Base-by-base conservation (phyloP, 2,113 vertebrate species). In the Tretioscincus oriximinensis region DNA sequence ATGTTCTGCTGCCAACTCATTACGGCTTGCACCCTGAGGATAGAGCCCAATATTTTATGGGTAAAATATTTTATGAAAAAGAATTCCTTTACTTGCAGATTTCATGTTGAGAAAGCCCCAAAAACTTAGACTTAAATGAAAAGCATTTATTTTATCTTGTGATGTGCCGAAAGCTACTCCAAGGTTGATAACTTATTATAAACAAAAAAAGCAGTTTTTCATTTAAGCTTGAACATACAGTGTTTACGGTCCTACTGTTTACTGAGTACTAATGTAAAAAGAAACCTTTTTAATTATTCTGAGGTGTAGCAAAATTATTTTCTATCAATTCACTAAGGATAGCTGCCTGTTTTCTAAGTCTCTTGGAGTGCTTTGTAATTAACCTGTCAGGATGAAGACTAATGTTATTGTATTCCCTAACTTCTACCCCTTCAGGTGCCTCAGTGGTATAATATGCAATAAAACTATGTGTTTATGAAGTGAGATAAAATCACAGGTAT, bases 231-330 rank as follows among this genome's bases (percentile, higher is more conserved):
- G 65, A 64, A 76, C 64, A 49, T 82, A 28, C 7, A 58, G 0
- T 84, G 70, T 80, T 7, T 68, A 31, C n/a, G 87, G 9, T 82
- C 28, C 9, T 82, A 80, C 49, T 86, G 10, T 65, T 51, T 87
- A 88, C 22, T 86, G 73, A 41, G 80, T 41, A 68, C 73, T 64
- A 35, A 78, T 66, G 76, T 84, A 14, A 87, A 92, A 16, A 63
- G 77, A 88, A 87, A 65, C 12, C 45, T 84, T 91, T 90, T 91
- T 61, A 86, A 4, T 90, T 87, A 76, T 85, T 88, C 28, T 90
- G 29, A 81, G 81, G 4, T 81, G 47, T 68, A 58, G 78, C 65
- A 68, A 77, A 20, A 2, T 58, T 86, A 68, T 7, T 86, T 81
- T 77, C 7, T 72, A 7, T 82, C 58, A 61, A 61, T 84, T 81